Base-by-base conservation (phyloP, 2,113 vertebrate species). In the Andinoacara biseriatus region DNA sequence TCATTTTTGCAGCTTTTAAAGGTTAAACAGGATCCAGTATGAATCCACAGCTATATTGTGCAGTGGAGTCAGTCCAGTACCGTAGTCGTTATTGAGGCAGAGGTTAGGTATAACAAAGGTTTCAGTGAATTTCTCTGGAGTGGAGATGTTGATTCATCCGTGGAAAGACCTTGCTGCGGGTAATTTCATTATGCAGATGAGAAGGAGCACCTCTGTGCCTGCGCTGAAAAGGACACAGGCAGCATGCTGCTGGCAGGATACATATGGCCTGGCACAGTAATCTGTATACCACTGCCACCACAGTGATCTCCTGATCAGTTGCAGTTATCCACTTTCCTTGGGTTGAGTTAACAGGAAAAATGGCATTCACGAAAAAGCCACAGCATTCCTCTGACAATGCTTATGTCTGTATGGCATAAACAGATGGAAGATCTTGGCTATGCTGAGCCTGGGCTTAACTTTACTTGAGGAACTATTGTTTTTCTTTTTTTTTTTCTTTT, bases 311-410 rank as follows among this genome's bases (percentile, higher is more conserved):
- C 65, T 86, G 86, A 88, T 90, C 89, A 87, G 52, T 78, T 75
- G 78, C 90, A 90, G 83, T 91, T 87, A 92, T 92, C 81, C 86
- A 74, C 78, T 88, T 89, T 93, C 78, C 61, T 86, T 78, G 75
- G 85, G 85, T 87, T 77, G 87, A 85, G 79, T 89, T 91, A 83
- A 90, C 86, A 78, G 90, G 80, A 59, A 84, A 88, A 87, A 75
- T 60, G 77, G 80, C 59, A 86, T 86, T 86, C 78, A 6, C 56
- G 65, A 87, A 40, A 89, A 95, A 93, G 83, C 92, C 93, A 26
- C 92, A 94, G 85, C 92, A 94, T 94, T 95, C 91, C 90, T 93
- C 76, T 67, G 59, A 93, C 82, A 88, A 94, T 93, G 93, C 87
- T 82, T 86, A 58, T 81, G 91, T 90, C 84, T 92, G 83, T 91